Evolutionary conservation across 2,888 invertebrate genomes (phyloP), one percentile per base, ranked within the genome.

Genomic region (Stictocephala bisonia): DNA sequence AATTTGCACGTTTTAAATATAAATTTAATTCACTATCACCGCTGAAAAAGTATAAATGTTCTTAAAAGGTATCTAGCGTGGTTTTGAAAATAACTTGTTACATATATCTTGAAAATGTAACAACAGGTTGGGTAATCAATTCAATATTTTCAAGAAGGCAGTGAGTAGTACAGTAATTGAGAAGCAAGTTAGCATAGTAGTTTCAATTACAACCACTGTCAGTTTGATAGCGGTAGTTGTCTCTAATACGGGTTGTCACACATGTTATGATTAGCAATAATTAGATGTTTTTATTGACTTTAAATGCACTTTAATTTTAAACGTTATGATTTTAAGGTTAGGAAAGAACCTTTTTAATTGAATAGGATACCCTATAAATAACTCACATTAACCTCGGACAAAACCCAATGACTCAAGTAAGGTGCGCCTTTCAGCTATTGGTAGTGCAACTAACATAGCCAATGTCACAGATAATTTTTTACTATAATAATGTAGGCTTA

Each of bases 151-250:
- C 51, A 24, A 56, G 1, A 20, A 60, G 60, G 60, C 60, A 60
- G 60, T 60, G 60, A 40, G 31, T 40, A 35, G 31, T n/a, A 22
- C 3, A 24, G n/a, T 58, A 60, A 44, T 64, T 64, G n/a, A n/a
- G n/a, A n/a, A n/a, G n/a, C n/a, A n/a, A n/a, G 60, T 60, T 40
- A 35, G 31, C 13, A 22, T 4, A 24, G n/a, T 58, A 60, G 64
- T 64, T 64, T 27, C 44, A 27, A 64, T 22, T 24, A 20, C 26
- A 27, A 18, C 44, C 64, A 27, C 64, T 27, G n/a, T 40, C 26
- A 64, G 64, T 64, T 64, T 64, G 64, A 64, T 64, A 40, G 64
- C 64, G 64, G 24, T 64, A 64, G 64, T 64, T 15, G 20, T 40
- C 27, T n/a, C 27, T n/a, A 64, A 22, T 15, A 29, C n/a, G 26